Conservation (phyloP, 1,140 invertebrate genomes). For the Zaprionus camerounensis region DNA sequence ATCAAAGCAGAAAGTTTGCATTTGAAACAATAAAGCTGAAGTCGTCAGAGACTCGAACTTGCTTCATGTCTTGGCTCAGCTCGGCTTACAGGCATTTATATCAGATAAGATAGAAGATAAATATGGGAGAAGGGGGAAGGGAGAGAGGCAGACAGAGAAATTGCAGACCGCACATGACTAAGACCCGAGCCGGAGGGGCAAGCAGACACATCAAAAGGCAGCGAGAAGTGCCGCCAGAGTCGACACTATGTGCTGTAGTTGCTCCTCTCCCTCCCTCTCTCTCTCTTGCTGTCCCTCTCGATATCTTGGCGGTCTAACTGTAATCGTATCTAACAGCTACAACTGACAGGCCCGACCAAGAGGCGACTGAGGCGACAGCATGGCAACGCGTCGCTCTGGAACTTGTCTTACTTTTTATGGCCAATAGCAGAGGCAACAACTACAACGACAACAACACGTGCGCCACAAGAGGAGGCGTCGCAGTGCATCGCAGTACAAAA, state of each 20-base stretch:
- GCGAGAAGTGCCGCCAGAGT: conserved; percentile 64
- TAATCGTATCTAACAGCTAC: conserved; percentile 80
- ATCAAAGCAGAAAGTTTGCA: conserved; percentile 53
- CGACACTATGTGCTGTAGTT: conserved; percentile 47
- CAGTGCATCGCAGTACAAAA: conserved; percentile 17
- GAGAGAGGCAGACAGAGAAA: conserved; percentile 3
- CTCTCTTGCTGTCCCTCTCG: not conserved
- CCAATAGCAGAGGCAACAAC: conserved; percentile 42
- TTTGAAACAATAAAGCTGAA: conserved; percentile 67
- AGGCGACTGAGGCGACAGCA: conserved; percentile 40
- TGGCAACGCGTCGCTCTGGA: conserved; percentile 74
- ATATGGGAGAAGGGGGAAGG: not conserved
- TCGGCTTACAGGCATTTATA: conserved; percentile 32
- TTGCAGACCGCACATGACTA: conserved; percentile 61
- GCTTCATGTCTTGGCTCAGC: not conserved
- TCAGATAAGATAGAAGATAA: conserved; percentile 43
- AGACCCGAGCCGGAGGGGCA: conserved; percentile 49
- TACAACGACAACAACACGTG: conserved; percentile 55
- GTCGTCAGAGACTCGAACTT: conserved; percentile 26
- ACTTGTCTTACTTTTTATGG: conserved; percentile 79
- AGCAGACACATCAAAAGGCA: conserved; percentile 66
- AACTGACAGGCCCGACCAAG: conserved; percentile 61
- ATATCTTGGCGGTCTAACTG: conserved; percentile 68
- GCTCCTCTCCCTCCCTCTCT: conserved; percentile 28
- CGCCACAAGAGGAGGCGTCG: conserved; percentile 43